Base-by-base conservation (phyloP, 2,888 invertebrate species). In the Troides oblongomaculatus region DNA sequence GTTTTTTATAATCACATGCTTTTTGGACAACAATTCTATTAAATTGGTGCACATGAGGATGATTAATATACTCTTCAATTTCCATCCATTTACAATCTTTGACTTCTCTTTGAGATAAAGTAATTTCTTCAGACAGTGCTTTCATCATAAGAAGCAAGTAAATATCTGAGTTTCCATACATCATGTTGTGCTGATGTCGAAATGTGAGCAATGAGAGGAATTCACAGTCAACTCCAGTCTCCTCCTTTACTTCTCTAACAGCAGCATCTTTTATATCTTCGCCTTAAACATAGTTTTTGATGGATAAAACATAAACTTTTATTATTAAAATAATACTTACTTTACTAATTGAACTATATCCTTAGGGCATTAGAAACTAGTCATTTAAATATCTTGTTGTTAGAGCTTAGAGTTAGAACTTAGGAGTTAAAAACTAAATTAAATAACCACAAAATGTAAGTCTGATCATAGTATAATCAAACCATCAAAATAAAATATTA, bases 221-320 rank as follows among this genome's bases (percentile, higher is more conserved):
- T 77, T 94, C 93, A 0, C 96, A 93, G 74, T 94, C 88, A 68
- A 99, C 94, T 64, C 97, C 97, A 0, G 99, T 99, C 91, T 99
- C 99, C 91, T 99, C 99, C 67, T 94, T 90, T 0, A 98, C 96
- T 91, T 99, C 99, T 74, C 99, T 94, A 66, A 95, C 93, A 0
- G 96, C 97, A 18, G 98, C 97, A 77, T 95, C 95, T 71, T 94
- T 93, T 59, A 99, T 92, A 80, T 97, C 94, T 93, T 99, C 98
- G 66, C 95, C 97, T 97, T 82, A 72, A 25, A 61, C 62, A 68
- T 53, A 46, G 4, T 14, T 46, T 46, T 46, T 14, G 14, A 46
- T 46, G 12, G 46, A 14, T 46, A 10, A 14, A 14, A 14, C 3
- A 14, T 46, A 46, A 46, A 12, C 14, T 46, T 46, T 46, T 14